Evolutionary conservation across 2,888 invertebrate species (phyloP).

Genomic region (Gasteruption jaculator): DNA sequence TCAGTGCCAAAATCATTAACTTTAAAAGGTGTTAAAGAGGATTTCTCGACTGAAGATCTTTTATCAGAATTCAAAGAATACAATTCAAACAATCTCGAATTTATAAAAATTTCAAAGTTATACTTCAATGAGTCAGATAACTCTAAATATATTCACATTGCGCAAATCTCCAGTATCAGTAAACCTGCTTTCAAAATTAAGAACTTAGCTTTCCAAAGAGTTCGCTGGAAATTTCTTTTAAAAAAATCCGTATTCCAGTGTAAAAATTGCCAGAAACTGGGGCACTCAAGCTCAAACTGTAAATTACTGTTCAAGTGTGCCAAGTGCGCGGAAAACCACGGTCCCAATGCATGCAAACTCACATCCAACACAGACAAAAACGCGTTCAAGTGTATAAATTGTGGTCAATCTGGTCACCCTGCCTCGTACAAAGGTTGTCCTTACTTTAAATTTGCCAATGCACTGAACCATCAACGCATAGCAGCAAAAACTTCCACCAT

Average conservation of each 20-base stretch:
- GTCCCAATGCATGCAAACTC: conserved; percentile 4
- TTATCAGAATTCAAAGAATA: too few relatives aligned
- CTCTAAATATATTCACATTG: too few relatives aligned
- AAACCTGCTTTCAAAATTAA: too few relatives aligned
- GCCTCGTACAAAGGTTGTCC: conserved; percentile 20
- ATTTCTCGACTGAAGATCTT: too few relatives aligned
- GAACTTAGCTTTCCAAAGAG: conserved; percentile 7
- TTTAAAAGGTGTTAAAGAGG: too few relatives aligned
- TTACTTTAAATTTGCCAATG: conserved; percentile 3
- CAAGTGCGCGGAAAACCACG: conserved; percentile 11
- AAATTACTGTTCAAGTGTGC: conserved; percentile 13
- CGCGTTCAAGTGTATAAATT: conserved; percentile 1
- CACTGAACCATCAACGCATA: too few relatives aligned
- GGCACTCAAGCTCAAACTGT: conserved; percentile 13
- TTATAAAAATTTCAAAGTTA: too few relatives aligned
- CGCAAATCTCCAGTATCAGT: too few relatives aligned
- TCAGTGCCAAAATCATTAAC: too few relatives aligned
- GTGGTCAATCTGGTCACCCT: conserved; percentile 13
- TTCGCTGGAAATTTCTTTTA: conserved; percentile 12
- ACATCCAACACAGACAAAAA: not conserved
- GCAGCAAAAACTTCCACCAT: not conserved
- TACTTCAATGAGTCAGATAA: too few relatives aligned
- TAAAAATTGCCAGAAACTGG: conserved; percentile 15
- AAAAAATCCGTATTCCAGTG: conserved; percentile 11
- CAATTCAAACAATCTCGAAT: too few relatives aligned